These are phyloP conservation scores for Montipora capitata DNA, from an alignment of 92 coral and sea anemone genomes.

Conservation along the genomic window DNA sequence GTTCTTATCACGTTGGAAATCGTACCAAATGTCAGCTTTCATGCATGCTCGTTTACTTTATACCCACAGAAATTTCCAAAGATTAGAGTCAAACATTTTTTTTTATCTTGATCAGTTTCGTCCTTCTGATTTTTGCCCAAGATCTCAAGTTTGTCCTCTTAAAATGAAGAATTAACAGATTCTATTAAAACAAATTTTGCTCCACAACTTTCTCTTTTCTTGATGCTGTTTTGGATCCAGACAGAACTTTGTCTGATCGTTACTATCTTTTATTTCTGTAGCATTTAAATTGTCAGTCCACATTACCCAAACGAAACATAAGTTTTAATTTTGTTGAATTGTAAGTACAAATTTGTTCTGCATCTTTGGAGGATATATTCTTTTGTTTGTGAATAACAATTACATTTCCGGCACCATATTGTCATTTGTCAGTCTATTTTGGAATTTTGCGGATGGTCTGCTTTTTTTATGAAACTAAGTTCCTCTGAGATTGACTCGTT, in stretches of 20 bases:
- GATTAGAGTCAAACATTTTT: too few species aligned
- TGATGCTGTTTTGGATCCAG: too few species aligned
- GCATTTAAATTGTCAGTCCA: background rate
- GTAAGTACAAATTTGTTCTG: background rate
- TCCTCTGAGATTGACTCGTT: background rate
- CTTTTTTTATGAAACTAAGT: background rate
- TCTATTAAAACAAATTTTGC: too few species aligned
- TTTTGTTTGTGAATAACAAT: background rate
- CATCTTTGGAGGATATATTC: background rate
- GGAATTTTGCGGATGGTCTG: background rate
- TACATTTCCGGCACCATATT: background rate
- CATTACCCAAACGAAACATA: background rate
- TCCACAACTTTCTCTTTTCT: too few species aligned
- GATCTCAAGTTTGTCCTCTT: too few species aligned
- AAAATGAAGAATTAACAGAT: too few species aligned
- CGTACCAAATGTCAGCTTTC: conserved; percentile 1
- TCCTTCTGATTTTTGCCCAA: background rate
- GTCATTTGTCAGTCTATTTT: background rate
- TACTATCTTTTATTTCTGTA: too few species aligned
- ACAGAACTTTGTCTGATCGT: too few species aligned
- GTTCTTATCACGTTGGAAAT: background rate
- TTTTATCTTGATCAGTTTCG: background rate
- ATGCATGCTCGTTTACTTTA: too few species aligned
- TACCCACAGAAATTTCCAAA: too few species aligned
- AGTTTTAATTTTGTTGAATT: background rate